phyloP scores from a whole-genome alignment of 1,140 invertebrate species.

The Drosophila rufa region DNA sequence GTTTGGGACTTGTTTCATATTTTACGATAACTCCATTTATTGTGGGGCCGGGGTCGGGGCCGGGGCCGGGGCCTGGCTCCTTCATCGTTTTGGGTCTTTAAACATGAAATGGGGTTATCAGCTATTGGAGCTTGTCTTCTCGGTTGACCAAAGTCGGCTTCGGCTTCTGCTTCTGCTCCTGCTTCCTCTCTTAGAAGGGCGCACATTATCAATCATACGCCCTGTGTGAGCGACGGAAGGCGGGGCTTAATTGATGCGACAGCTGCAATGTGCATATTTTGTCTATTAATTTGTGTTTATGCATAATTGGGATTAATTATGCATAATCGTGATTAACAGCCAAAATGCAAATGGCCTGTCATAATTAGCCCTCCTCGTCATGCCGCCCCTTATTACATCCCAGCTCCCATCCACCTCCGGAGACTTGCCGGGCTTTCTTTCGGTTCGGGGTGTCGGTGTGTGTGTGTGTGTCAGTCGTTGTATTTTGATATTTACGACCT shows the following conservation, averaged over 20 bases:
- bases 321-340: conserved; percentile 81
- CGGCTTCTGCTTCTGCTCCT: too few species aligned
- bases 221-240: not conserved
- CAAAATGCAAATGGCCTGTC: conserved; percentile 68
- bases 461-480: conserved; percentile 16
- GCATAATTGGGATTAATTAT: conserved; percentile 81
- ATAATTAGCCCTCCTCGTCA: conserved; percentile 42
- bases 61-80: conserved; percentile 7
- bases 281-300: conserved; percentile 81
- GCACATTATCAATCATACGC: conserved; percentile 47
- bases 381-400: not conserved
- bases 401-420: too few species aligned
- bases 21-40: conserved; percentile 81
- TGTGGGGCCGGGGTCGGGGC: conserved; percentile 15
- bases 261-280: conserved; percentile 71
- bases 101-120: conserved; percentile 73
- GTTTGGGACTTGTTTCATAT: conserved; percentile 78
- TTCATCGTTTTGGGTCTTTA: conserved; percentile 56
- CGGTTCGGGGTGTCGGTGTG: not conserved
- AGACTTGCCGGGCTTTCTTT: conserved; percentile 18
- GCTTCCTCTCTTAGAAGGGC: not conserved
- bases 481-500: conserved; percentile 67
- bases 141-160: conserved; percentile 2
- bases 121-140: conserved; percentile 38
- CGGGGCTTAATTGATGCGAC: conserved; percentile 59